These are phyloP conservation scores for Micronycteris hirsuta DNA, from an alignment of 2,113 vertebrate species.

Conservation along the genomic window DNA sequence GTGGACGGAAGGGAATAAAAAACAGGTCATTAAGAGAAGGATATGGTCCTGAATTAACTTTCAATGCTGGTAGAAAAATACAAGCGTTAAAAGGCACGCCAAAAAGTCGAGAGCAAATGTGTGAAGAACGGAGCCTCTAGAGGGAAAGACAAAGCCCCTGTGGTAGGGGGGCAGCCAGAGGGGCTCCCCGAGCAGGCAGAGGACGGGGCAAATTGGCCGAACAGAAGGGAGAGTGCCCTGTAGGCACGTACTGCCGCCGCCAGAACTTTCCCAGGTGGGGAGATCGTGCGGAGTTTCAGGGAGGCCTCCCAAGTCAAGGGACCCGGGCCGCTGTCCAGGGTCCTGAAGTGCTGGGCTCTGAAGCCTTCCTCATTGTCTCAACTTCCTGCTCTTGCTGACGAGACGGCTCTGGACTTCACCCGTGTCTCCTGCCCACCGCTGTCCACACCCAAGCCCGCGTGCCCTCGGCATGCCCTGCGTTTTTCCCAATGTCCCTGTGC, in stretches of 20 bases:
- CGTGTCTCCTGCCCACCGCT: neutral
- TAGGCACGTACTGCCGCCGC: rapidly evolving
- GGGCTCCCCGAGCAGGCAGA: neutral
- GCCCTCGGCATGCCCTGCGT: neutral
- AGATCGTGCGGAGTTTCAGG: rapidly evolving
- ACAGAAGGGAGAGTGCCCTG: neutral
- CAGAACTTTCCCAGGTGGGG: neutral
- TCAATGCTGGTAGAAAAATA: neutral
- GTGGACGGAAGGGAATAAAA: neutral
- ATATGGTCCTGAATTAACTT: neutral
- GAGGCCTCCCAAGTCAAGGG: rapidly evolving
- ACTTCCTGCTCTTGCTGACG: neutral
- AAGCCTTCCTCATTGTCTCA: neutral
- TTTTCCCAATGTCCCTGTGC: neutral
- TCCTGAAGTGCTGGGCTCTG: conserved; percentile 7
- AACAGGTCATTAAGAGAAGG: neutral
- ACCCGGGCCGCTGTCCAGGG: conserved; percentile 34
- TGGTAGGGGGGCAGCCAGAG: rapidly evolving
- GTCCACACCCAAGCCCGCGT: rapidly evolving
- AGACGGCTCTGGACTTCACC: neutral
- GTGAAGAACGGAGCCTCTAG: neutral
- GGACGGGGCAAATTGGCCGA: neutral
- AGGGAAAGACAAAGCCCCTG: neutral
- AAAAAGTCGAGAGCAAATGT: neutral
- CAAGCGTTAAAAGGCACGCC: neutral